phyloP scores from a whole-genome alignment of 2,113 vertebrate genomes.

The Ammospiza nelsoni region DNA sequence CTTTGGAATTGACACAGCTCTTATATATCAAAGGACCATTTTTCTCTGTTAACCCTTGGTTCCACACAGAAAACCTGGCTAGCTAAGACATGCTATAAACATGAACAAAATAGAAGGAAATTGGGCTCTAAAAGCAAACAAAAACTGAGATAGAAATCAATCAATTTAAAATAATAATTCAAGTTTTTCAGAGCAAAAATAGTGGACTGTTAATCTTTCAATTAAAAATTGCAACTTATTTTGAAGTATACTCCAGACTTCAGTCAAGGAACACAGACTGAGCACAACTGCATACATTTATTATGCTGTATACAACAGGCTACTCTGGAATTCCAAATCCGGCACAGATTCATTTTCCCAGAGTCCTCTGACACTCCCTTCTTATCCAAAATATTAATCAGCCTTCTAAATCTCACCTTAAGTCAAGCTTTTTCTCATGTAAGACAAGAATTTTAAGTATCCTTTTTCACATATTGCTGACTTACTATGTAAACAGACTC shows the following conservation, averaged over 20 bases:
- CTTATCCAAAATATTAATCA: neutral
- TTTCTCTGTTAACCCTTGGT: neutral
- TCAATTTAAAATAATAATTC: neutral
- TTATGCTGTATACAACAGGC: neutral
- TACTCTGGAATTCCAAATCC: neutral
- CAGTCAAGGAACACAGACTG: neutral
- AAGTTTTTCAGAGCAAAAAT: neutral
- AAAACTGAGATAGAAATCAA: neutral
- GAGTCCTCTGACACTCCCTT: neutral
- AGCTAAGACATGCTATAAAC: neutral
- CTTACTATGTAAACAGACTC: neutral
- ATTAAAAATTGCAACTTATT: neutral
- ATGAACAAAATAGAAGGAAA: neutral
- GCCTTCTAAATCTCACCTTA: neutral
- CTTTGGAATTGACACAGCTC: neutral
- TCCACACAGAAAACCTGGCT: neutral
- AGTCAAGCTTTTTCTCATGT: neutral
- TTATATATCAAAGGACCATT: neutral
- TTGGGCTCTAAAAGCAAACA: neutral
- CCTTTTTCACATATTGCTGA: neutral
- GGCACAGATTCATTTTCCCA: fast-evolving
- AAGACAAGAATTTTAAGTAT: neutral
- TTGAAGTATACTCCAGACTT: neutral
- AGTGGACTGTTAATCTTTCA: neutral
- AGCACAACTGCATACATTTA: neutral